Evolutionary conservation across 2,797 vertebrate species (phyloP), one percentile per base, ranked within the genome.

Genomic region (Scleropages formosus): DNA sequence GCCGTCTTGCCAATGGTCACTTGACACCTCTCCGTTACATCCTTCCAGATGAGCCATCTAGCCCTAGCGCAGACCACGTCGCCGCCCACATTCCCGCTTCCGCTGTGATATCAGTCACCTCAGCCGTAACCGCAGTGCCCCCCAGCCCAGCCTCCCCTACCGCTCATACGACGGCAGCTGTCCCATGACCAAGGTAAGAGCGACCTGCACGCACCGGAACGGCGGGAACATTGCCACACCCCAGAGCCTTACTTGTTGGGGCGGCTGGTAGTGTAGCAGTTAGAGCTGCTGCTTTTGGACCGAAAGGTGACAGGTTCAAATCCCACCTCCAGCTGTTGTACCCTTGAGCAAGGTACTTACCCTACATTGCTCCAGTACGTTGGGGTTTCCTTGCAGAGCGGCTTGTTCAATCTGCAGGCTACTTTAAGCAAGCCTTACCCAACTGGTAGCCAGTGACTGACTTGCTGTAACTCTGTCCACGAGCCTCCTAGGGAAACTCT

Each of bases 161-260:
- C 94, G 82, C 87, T 93, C 83, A 96, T 99, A 86, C 94, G 94
- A 49, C 95, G 98, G 1, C 97, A 98, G 73, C 93, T 98, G 78
- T 99, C 97, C 81, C 96, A 98, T 82, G 97, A 98, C 88, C 95
- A 98, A 92, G 98, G 98, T 99, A 90, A 78, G 85, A 51, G 11
- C 39, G n/a, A 22, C n/a, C n/a, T 16, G 24, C 68, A 18, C 4
- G 24, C 0, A 8, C 64, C 18, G 47, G 20, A 8, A 27, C n/a
- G 15, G 13, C 10, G 26, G 46, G 18, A 8, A 68, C 49, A 49
- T n/a, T n/a, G n/a, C n/a, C n/a, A n/a, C n/a, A n/a, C n/a, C n/a
- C n/a, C n/a, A n/a, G 24, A 64, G 15, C n/a, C 62, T 64, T 31
- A 15, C 15, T 16, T 24, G 7, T 16, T 26, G 61, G 7, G 8